phyloP scores from a whole-genome alignment of 2,113 vertebrate genomes.

The Genyomyrus donnyi region DNA sequence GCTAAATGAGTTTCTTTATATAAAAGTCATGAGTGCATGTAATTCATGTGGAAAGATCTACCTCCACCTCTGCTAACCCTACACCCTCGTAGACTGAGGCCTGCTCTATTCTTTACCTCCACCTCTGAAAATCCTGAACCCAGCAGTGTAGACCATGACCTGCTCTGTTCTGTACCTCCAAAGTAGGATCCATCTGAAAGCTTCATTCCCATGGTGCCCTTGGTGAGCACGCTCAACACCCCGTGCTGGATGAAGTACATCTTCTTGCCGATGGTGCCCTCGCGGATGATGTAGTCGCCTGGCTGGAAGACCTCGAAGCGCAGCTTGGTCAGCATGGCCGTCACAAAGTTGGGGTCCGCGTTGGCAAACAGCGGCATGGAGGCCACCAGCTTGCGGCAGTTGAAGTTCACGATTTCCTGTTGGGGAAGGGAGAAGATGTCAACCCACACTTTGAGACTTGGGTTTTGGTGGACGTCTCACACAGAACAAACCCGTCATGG shows the following conservation, averaged over 20 bases:
- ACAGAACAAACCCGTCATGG: no score
- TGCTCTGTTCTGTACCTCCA: conserved; percentile 65
- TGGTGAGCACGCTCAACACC: conserved; percentile 77
- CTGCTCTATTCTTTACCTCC: neutral
- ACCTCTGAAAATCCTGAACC: neutral
- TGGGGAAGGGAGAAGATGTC: neutral
- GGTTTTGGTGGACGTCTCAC: neutral
- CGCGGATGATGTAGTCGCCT: conserved; percentile 82
- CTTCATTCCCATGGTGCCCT: conserved; percentile 84
- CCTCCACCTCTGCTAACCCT: neutral
- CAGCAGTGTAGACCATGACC: neutral
- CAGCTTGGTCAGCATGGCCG: conserved; percentile 93
- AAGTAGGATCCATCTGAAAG: conserved; percentile 93
- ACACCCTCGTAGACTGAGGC: neutral
- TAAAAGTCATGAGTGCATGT: neutral
- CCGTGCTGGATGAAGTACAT: conserved; percentile 99
- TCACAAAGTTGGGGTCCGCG: conserved; percentile 94
- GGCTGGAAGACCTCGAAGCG: conserved; percentile 97
- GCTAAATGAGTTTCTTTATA: neutral
- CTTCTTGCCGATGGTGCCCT: conserved; percentile 95
- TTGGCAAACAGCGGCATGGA: conserved; percentile 97
- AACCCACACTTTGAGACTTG: neutral
- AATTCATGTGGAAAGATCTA: neutral
- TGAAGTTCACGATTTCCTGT: conserved; percentile 95
- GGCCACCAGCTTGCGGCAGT: conserved; percentile 95